phyloP scores from a whole-genome alignment of 2,888 invertebrate genomes.

The Neelides folsomi region DNA sequence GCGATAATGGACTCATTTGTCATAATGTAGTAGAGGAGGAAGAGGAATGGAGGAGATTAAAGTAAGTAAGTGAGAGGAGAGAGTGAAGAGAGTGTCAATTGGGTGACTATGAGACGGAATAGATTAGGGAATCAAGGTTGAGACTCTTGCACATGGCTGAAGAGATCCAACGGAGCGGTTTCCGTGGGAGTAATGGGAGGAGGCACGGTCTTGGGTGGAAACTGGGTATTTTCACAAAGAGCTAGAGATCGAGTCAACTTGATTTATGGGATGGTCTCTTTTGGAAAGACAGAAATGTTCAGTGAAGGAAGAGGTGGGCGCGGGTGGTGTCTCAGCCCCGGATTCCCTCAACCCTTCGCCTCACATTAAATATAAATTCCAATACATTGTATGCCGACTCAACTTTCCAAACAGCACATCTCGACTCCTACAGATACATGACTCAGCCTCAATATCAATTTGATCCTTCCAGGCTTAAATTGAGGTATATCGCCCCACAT shows the following conservation, averaged over 20 bases:
- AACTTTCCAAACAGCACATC: too few relatives aligned
- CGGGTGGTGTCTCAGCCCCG: not conserved
- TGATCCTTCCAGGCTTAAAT: too few relatives aligned
- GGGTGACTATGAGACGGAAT: slow-evolving; percentile 7
- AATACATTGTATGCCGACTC: too few relatives aligned
- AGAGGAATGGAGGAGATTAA: not conserved
- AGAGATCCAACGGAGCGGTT: too few relatives aligned
- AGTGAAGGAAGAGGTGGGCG: slow-evolving; percentile 12
- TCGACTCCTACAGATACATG: too few relatives aligned
- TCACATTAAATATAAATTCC: not conserved
- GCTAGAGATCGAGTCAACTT: slow-evolving; percentile 12
- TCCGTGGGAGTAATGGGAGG: not conserved
- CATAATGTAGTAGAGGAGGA: not conserved
- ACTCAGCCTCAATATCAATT: too few relatives aligned
- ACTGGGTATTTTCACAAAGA: not conserved
- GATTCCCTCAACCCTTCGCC: not conserved
- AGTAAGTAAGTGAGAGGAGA: not conserved
- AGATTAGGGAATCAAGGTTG: slow-evolving; percentile 6
- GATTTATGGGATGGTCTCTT: slow-evolving; percentile 19
- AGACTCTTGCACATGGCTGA: not conserved
- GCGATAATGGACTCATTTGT: too few relatives aligned
- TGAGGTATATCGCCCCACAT: too few relatives aligned
- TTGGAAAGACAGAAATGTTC: slow-evolving; percentile 11
- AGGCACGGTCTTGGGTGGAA: slow-evolving; percentile 2
- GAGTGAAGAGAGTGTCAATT: not conserved